phyloP scores from a whole-genome alignment of 2,888 invertebrate genomes.

The Dryocosmus kuriphilus region DNA sequence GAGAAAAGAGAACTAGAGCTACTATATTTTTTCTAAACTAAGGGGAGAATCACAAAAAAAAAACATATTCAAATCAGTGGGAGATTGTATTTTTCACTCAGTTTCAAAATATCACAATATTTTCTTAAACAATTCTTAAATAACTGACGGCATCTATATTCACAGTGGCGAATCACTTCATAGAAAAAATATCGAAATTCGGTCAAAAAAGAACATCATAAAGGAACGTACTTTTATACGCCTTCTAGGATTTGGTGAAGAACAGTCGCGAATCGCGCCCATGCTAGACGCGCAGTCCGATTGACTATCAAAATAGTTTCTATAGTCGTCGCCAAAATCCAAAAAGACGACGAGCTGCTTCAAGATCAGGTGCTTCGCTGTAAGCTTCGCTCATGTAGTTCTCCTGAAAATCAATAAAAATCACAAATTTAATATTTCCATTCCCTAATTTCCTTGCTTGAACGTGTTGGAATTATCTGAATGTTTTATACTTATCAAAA shows the following conservation, averaged over 20 bases:
- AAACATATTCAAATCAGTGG: slow-evolving; percentile 15
- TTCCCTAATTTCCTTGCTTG: background rate
- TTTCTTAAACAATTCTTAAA: slow-evolving; percentile 42
- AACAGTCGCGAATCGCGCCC: slow-evolving; percentile 81
- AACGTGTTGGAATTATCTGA: too few relatives aligned
- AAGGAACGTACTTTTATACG: slow-evolving; percentile 72
- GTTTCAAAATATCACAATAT: background rate
- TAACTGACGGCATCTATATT: slow-evolving; percentile 10
- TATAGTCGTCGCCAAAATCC: slow-evolving; percentile 94
- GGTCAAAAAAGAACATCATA: slow-evolving; percentile 62
- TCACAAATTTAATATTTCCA: background rate
- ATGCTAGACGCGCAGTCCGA: slow-evolving; percentile 92
- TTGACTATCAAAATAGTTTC: slow-evolving; percentile 92
- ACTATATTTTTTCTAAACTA: slow-evolving; percentile 15
- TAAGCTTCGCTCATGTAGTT: slow-evolving; percentile 95
- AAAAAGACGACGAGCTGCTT: slow-evolving; percentile 88
- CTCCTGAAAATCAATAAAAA: slow-evolving; percentile 81
- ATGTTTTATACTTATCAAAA: background rate
- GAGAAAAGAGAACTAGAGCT: background rate
- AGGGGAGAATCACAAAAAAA: slow-evolving; percentile 26
- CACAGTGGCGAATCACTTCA: slow-evolving; percentile 43
- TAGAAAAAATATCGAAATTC: slow-evolving; percentile 63
- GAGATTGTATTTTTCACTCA: slow-evolving; percentile 28
- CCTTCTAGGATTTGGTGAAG: slow-evolving; percentile 75
- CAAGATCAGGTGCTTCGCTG: slow-evolving; percentile 92